A percentile compares a stretch with the other conserved stretches of the same genome.
These are phyloP conservation scores for Sesamia inferens DNA, from an alignment of 2,888 invertebrate genomes.

Conservation along the genomic window DNA sequence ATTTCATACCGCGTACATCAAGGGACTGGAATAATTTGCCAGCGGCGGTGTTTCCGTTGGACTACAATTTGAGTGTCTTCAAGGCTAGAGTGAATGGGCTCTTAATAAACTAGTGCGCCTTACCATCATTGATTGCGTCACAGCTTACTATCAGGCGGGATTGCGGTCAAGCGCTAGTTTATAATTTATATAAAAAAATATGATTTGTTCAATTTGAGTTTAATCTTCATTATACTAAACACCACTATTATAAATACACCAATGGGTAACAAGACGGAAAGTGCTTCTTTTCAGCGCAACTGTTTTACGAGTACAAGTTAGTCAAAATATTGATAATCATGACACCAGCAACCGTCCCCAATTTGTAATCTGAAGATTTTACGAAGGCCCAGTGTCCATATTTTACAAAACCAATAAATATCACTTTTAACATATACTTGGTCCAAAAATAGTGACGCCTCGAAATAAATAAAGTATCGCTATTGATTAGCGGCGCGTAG, in stretches of 20 bases:
- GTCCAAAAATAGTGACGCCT: constrained; percentile 48
- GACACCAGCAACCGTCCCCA: not conserved
- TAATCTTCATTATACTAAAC: not conserved
- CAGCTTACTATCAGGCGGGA: no score
- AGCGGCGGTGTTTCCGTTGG: no score
- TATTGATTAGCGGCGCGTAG: constrained; percentile 39
- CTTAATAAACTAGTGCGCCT: no score
- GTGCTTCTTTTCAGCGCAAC: not conserved
- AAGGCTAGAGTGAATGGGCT: no score
- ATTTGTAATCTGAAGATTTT: not conserved
- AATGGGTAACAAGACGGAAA: not conserved
- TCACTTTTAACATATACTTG: constrained; percentile 28
- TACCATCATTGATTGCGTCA: no score
- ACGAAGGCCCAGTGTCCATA: not conserved
- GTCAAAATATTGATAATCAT: not conserved
- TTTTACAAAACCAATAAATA: constrained; percentile 45
- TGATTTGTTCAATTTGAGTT: not conserved
- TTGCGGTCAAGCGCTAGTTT: no score
- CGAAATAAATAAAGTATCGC: constrained; percentile 38
- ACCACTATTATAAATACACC: not conserved
- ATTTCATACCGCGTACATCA: no score
- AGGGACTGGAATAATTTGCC: no score
- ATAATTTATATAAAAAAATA: no score
- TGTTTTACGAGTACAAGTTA: no score
- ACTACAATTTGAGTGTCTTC: no score